Base-by-base conservation (phyloP, 1,140 invertebrate genomes). In the Phymorhynchus buccinoides region DNA sequence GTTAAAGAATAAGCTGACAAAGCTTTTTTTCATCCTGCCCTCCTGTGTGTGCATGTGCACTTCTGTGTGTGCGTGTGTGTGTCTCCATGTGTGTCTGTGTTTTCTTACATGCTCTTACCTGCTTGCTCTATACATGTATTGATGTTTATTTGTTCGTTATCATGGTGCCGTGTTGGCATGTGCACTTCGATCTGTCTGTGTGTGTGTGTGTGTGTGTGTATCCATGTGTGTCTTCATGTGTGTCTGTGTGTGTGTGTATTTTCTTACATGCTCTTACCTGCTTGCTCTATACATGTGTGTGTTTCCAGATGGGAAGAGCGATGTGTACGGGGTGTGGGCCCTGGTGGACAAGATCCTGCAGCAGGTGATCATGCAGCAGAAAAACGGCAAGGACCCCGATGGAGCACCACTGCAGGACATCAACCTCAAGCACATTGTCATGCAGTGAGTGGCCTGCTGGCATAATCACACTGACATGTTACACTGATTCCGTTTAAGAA, bases 291-390 rank as follows among this genome's bases (percentile, higher is more conserved):
- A n/a, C 16, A 37, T 41, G 6, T 7, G 41, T 44, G 30, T 41
- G 71, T 78, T 22, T n/a, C 3, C 88, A 95, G 94, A 96, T 93
- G 96, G 96, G 87, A 96, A 96, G 88, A 96, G 96, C 80, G 96
- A 96, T 96, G 37, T 89, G n/a, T 81, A 88, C n/a, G 88, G 88
- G 32, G 87, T 91, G 78, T 99, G 98, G 98, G 93, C 98, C 39
- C 94, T 99, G 42, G 96, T 99, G 90, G 98, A 99, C 93, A 95
- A 98, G 81, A 96, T 99, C 79, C 95, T 97, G n/a, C 98, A 99
- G 92, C 98, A 99, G 94, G 95, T 99, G 48, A 96, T 98, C 37
- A 94, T 99, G n/a, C 94, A 94, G 7, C 94, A 94, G 3, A 96
- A 96, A 88, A 94, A 94, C 82, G 95, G 94, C 42, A 96, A 96